Base-by-base conservation (phyloP, 2,113 vertebrate species). In the Machaerirhynchus nigripectus region DNA sequence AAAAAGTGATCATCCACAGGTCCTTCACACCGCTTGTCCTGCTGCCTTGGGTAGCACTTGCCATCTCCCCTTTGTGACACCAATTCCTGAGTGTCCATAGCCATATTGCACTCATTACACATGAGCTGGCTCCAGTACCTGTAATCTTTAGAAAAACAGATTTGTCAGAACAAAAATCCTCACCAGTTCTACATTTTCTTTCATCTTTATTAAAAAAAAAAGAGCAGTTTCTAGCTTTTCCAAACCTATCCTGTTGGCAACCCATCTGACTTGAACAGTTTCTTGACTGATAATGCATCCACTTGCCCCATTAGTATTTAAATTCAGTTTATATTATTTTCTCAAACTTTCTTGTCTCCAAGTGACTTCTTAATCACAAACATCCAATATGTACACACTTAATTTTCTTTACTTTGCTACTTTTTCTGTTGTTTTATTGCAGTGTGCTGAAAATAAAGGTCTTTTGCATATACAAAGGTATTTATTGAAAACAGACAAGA, bases 101-200 rank as follows among this genome's bases (percentile, higher is more conserved):
- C 98, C 73, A 98, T 95, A 13, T 96, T 98, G 94, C 98, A 98
- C 94, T 99, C 98, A 97, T 98, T 73, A 98, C 97, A 21, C 98
- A 98, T 0, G 95, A 97, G 69, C 97, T 95, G 56, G 97, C 96
- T 20, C 98, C 98, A 5, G 98, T 90, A 70, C 98, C 97, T 99
- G 73, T 6, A 78, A 92, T 31, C 26, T 93, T 56, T 30, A 97
- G 21, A 84, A 93, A 91, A 68, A 24, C 22, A 68, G 20, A 33
- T 59, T 56, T 69, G 13, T 65, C 40, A 92, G 61, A 85, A 93
- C 18, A 82, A 60, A 85, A 85, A 47, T 60, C 6, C 42, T 76
- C 30, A 44, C 26, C 69, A 4, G 50, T 84, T 63, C n/a, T 71
- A 55, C 10, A 21, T n/a, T 11, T 68, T 57, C 30, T 55, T 50